These are phyloP conservation scores for Brachyopa scutellaris DNA, from an alignment of 2,888 invertebrate genomes.

Conservation along the genomic window DNA sequence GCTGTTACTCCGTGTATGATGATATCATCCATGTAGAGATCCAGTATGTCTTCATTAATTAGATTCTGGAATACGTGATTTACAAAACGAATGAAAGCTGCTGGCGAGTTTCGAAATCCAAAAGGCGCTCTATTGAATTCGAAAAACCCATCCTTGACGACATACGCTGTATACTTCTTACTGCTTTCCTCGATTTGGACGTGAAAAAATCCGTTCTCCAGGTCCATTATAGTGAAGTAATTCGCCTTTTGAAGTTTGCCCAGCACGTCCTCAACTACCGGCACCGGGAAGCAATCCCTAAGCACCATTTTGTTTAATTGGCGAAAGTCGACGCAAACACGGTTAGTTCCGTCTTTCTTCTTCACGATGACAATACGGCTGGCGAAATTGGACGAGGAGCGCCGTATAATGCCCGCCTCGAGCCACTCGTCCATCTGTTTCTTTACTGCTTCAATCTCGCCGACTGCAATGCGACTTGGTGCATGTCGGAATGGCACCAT, in stretches of 20 bases:
- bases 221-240: slow-evolving; percentile 31
- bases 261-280: slow-evolving; percentile 49
- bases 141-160: slow-evolving; percentile 57
- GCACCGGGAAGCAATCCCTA: slow-evolving; percentile 77
- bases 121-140: slow-evolving; percentile 60
- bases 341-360: slow-evolving; percentile 39
- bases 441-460: neutral
- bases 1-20: slow-evolving; percentile 3
- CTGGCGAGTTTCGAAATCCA: slow-evolving; percentile 57
- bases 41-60: slow-evolving; percentile 41
- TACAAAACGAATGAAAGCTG: slow-evolving; percentile 49
- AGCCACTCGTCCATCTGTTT: slow-evolving; percentile 73
- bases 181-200: slow-evolving; percentile 41
- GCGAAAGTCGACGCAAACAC: slow-evolving; percentile 79
- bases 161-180: slow-evolving; percentile 45
- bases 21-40: slow-evolving; percentile 63
- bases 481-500: slow-evolving; percentile 9
- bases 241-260: slow-evolving; percentile 20
- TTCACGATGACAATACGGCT: slow-evolving; percentile 22
- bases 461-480: slow-evolving; percentile 14
- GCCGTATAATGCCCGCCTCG: no score
- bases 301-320: slow-evolving; percentile 77
- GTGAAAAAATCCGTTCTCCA: slow-evolving; percentile 52
- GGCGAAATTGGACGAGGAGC: neutral
- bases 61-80: slow-evolving; percentile 54